Base-by-base conservation (phyloP, 2,797 vertebrate species). In the Florisuga fusca region DNA sequence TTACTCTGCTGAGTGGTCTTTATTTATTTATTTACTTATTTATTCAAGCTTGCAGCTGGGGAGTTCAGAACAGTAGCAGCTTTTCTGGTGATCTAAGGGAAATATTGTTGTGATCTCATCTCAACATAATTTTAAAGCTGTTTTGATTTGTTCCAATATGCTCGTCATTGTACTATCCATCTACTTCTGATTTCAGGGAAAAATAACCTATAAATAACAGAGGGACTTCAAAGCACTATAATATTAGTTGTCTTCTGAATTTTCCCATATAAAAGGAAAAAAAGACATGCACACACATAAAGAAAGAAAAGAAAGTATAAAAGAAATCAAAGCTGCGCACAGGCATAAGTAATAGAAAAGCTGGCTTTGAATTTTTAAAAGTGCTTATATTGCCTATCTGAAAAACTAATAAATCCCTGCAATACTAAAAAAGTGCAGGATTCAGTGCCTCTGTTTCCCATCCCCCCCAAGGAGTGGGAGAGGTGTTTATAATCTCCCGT, bases 261-360 rank as follows among this genome's bases (percentile, higher is more conserved):
- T 94, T 94, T 19, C 41, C 34, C 61, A 5, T 93, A 88, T 83
- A 67, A 96, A 94, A 88, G 67, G 43, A 31, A 53, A 80, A 93
- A 67, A 59, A 61, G 5, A 61, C 27, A 4, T n/a, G n/a, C 59
- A 48, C 48, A 54, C 31, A 71, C 43, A 64, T 36, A 92, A 93
- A 90, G 59, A 26, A 90, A 80, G 59, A 26, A 90, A 80, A 72
- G 55, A 76, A 91, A 78, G 66, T 51, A 83, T 61, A 67, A 91
- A 84, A 62, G 48, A 83, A 89, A 95, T 92, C 69, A 95, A 96
- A 96, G 77, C 72, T 72, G 55, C 78, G 51, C 53, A 79, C 73
- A 94, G 48, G 80, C 83, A 57, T 34, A 69, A 89, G 41, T 92
- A 95, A 94, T 69, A 88, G 86, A 90, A 95, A 96, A 94, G 33